phyloP scores from a whole-genome alignment of 2,888 invertebrate genomes.

The Drosophila antonietae region DNA sequence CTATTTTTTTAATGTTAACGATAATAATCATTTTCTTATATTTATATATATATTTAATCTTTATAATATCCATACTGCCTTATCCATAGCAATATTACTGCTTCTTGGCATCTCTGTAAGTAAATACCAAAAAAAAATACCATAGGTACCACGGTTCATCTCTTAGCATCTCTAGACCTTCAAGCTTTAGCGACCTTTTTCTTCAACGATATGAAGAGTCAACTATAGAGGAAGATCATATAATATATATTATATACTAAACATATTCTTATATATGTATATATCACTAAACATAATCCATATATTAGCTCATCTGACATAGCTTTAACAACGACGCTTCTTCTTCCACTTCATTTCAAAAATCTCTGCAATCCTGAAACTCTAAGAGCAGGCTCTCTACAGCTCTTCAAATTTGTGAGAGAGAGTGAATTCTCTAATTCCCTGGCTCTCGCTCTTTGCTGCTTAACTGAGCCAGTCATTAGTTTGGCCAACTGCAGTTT shows the following conservation, averaged over 20 bases:
- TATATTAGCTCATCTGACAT: background rate
- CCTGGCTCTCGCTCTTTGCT: background rate
- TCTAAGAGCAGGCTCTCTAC: background rate
- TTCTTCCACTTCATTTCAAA: background rate
- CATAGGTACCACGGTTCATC: no score
- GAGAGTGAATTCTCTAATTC: background rate
- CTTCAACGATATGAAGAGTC: no score
- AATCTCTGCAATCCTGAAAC: background rate
- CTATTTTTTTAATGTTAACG: no score
- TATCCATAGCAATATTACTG: no score
- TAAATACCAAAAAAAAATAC: no score
- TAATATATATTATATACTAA: background rate
- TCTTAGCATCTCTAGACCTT: no score
- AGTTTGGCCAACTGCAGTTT: background rate
- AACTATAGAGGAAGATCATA: no score
- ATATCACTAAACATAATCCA: background rate
- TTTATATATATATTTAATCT: no score
- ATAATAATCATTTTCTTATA: no score
- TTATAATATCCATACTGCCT: no score
- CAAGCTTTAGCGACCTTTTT: no score
- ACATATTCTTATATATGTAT: background rate
- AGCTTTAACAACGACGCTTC: background rate
- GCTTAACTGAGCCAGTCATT: background rate
- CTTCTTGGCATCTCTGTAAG: no score
- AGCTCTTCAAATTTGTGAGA: background rate